phyloP scores from a whole-genome alignment of 1,140 invertebrate species.

The Cydia fagiglandana region DNA sequence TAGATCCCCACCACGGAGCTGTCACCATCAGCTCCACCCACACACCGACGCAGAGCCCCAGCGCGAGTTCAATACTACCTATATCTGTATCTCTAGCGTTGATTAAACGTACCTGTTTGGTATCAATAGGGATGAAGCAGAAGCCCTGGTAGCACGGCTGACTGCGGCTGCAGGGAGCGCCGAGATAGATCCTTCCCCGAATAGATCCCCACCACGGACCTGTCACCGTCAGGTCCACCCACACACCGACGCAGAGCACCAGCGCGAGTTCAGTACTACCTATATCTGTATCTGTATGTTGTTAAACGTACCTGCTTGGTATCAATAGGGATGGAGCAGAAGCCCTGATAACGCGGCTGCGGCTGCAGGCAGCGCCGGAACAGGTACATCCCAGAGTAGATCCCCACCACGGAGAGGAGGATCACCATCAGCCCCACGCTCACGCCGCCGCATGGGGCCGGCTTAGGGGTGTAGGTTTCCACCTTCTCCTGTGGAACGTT shows the following conservation, averaged over 20 bases:
- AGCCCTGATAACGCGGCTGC: constrained; percentile 82
- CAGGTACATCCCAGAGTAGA: constrained; percentile 87
- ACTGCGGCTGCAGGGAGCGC: too few relatives aligned
- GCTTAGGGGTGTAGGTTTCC: constrained; percentile 33
- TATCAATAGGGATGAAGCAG: too few relatives aligned
- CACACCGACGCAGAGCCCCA: constrained; percentile 27
- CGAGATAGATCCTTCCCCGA: too few relatives aligned
- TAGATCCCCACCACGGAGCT: constrained; percentile 86
- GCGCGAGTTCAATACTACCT: too few relatives aligned
- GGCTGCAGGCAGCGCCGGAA: constrained; percentile 86
- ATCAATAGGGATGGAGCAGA: constrained; percentile 84
- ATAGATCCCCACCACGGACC: too few relatives aligned
- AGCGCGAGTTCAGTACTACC: neutral
- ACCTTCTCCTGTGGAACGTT: constrained; percentile 36
- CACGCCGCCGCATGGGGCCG: constrained; percentile 32
- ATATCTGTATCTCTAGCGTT: too few relatives aligned
- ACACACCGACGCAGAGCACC: too few relatives aligned
- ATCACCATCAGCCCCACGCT: constrained; percentile 85
- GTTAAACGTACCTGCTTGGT: constrained; percentile 50
- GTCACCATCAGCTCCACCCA: constrained; percentile 85
- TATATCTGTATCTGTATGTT: neutral
- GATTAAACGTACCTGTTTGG: too few relatives aligned
- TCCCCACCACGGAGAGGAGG: constrained; percentile 86
- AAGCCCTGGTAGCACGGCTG: too few relatives aligned
- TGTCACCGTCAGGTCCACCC: too few relatives aligned